Base-by-base conservation (phyloP, 2,113 vertebrate species). In the Capreolus pygargus region DNA sequence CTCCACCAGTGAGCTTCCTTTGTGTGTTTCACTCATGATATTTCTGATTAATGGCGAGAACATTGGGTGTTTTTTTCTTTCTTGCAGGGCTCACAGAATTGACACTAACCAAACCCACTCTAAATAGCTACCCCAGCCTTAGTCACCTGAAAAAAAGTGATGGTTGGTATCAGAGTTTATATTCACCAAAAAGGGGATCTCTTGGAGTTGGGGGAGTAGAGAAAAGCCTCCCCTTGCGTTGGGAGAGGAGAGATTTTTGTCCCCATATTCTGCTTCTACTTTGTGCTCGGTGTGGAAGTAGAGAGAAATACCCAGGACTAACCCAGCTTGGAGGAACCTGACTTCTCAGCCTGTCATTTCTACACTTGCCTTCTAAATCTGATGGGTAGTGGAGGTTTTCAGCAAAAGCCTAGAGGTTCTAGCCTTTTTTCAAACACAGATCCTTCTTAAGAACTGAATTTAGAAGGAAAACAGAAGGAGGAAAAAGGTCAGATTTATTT, bases 401-500 rank as follows among this genome's bases (percentile, higher is more conserved):
- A 33, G 25, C 1, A 36, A 88, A 70, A 86, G 10, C 30, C 13
- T n/a, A 57, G 15, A 14, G 55, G 21, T 86, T 79, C 84, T 47
- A 39, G 13, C 27, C 39, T 70, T 96, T 43, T 23, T 19, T 88
- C 43, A 89, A 86, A 60, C 33, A 78, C 33, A 84, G 61, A 36
- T 81, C 58, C 13, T 43, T 30, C 83, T 95, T 60, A 52, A 89
- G 81, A 95, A 50, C 17, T 82, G n/a, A 84, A 93, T 55, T 92
- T 47, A 52, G 89, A 67, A 85, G 52, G 55, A 94, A 16, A 67
- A 50, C 57, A 88, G 55, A 70, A 70, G 13, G 36, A 89, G 55
- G 64, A 90, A 60, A 23, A 88, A 79, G 86, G 89, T 43, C 47
- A 88, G 39, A 60, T 85, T 96, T 74, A 87, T 96, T 95, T 94